Evolutionary conservation across 2,113 vertebrate species (phyloP), one percentile per base, ranked within the genome.

Genomic region (Callaeas wilsoni): DNA sequence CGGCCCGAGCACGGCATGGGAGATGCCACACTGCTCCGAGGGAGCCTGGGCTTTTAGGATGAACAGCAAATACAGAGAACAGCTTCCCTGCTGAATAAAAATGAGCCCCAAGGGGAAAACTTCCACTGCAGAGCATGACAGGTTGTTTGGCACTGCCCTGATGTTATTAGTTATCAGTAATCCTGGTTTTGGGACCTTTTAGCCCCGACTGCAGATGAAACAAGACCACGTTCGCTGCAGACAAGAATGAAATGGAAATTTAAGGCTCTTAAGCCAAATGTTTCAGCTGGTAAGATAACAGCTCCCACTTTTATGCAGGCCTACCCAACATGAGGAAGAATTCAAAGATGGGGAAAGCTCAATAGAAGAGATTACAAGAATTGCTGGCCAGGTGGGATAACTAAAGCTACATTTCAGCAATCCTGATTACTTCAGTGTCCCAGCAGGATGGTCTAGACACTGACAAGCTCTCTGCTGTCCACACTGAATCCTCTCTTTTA

Each of bases 1-100:
- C 3, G 5, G 35, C 30, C 70, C 32, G 6, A 68, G 41, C 33
- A 46, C 0, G 0, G 63, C 12, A 22, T 1, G 3, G n/a, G 84
- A 81, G 87, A 62, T 81, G 78, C 18, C 53, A 35, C 46, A 3
- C 9, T 25, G 27, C 55, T 47, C 91, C 7, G 0, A 35, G 46
- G 30, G 77, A 53, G 47, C 32, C 18, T 1, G 2, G 57, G 70
- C 44, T 79, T 76, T 57, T 5, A 46, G 59, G 33, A 37, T 32
- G 53, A 89, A 13, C 2, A 16, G 17, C 15, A 73, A 74, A 67
- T 4, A 16, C 13, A 74, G 47, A 67, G 22, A 59, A 50, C 35
- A 55, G 19, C 32, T 89, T 33, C 50, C 35, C 33, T 77, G 65
- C 25, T 65, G 35, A 78, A 85, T 23, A 75, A 89, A 60, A 46